phyloP scores from a whole-genome alignment of 2,797 vertebrate genomes.

The Lithobates pipiens region DNA sequence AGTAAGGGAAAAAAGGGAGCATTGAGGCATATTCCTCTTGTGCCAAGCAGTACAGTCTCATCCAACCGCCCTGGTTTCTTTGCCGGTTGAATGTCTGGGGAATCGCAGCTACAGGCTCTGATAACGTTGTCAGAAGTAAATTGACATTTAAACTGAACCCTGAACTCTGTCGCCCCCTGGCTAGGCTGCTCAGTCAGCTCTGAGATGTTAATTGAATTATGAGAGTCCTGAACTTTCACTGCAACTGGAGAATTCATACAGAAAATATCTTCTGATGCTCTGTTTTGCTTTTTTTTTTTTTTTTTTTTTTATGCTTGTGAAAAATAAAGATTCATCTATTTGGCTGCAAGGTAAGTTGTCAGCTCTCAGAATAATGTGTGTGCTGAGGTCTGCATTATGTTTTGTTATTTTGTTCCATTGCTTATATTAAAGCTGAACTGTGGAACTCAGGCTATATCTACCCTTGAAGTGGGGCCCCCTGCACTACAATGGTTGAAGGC shows the following conservation, averaged over 20 bases:
- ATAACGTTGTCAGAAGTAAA: background rate
- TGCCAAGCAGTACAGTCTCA: background rate
- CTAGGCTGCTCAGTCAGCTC: background rate
- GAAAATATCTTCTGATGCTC: background rate
- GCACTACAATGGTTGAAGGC: no score
- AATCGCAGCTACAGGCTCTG: constrained; percentile 9
- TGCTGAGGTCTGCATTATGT: background rate
- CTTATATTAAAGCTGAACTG: no score
- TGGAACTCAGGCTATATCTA: no score
- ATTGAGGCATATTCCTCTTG: background rate
- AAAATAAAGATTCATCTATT: background rate
- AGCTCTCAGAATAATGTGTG: constrained; percentile 9
- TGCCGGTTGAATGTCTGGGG: constrained; percentile 4
- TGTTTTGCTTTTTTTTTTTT: background rate
- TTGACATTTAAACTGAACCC: constrained; percentile 24
- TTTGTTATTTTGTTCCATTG: no score
- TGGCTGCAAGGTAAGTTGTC: constrained; percentile 20
- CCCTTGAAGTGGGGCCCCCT: no score
- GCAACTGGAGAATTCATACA: background rate
- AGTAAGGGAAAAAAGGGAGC: background rate
- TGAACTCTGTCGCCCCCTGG: constrained; percentile 2
- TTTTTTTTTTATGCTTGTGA: background rate
- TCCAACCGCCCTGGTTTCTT: background rate
- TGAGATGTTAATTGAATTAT: constrained; percentile 50
- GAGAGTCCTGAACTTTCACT: constrained; percentile 3